These are phyloP conservation scores for Chrosomus eos DNA, from an alignment of 2,797 vertebrate genomes.

Conservation along the genomic window DNA sequence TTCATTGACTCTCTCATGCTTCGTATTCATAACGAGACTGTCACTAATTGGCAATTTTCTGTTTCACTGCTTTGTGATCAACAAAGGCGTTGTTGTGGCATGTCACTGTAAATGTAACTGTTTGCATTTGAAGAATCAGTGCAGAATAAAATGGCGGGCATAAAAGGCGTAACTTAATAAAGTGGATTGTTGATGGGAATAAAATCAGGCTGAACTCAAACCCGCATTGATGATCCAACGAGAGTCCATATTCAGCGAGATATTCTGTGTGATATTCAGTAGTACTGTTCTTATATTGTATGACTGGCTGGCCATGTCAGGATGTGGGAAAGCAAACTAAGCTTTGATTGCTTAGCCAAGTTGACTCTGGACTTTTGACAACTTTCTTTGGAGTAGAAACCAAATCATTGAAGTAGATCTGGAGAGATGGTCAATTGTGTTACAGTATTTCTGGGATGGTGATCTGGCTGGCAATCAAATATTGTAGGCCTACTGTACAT, in stretches of 20 bases:
- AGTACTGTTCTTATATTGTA: background rate
- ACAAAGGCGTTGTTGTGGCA: constrained; percentile 29
- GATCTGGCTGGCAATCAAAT: background rate
- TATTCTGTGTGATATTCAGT: background rate
- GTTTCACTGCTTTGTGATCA: constrained; percentile 43
- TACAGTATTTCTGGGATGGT: background rate
- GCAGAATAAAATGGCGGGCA: background rate
- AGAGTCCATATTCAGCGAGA: background rate
- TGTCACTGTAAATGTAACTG: background rate
- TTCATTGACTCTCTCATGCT: constrained; percentile 36
- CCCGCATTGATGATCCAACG: background rate
- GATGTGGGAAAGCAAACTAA: background rate
- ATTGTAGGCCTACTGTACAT: background rate
- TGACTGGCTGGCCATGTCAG: constrained; percentile 5
- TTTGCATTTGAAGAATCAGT: constrained; percentile 12
- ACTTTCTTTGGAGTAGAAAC: background rate
- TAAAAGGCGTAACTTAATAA: background rate
- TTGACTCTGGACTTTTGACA: constrained; percentile 14
- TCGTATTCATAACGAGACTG: constrained; percentile 24
- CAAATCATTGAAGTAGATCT: background rate
- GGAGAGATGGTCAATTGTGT: background rate
- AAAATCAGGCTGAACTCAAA: background rate
- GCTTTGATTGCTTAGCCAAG: constrained; percentile 1
- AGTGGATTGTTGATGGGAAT: background rate
- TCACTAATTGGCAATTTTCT: constrained; percentile 47